Evolutionary conservation across 2,113 vertebrate species (phyloP).

Genomic region (Murina feae): DNA sequence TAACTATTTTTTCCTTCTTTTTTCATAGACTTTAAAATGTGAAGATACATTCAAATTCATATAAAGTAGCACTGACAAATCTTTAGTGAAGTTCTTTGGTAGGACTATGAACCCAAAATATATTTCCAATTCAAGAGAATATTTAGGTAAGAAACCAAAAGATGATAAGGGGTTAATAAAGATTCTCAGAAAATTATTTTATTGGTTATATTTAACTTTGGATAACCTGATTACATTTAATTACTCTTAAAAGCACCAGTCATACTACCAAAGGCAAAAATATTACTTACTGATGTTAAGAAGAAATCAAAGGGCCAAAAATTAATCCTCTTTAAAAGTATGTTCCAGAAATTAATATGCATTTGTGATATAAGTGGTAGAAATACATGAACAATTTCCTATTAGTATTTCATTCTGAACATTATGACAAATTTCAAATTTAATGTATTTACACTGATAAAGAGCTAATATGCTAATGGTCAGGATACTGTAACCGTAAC

Average conservation of each 20-base stretch:
- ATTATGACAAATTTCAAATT: not conserved
- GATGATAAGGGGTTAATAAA: not conserved
- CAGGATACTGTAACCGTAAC: too few species aligned
- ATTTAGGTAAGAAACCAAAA: not conserved
- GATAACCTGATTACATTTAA: not conserved
- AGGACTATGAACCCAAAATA: not conserved
- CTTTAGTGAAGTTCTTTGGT: not conserved
- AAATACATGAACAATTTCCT: not conserved
- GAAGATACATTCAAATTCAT: not conserved
- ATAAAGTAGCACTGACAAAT: not conserved
- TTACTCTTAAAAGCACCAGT: not conserved
- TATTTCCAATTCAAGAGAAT: not conserved
- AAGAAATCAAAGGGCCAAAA: not conserved
- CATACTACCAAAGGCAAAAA: not conserved
- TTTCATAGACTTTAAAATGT: not conserved
- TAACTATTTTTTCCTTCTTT: not conserved
- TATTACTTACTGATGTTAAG: not conserved
- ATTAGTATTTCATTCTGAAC: constrained; percentile 10
- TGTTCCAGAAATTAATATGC: not conserved
- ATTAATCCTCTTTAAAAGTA: not conserved
- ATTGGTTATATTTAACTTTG: not conserved
- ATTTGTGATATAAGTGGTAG: not conserved
- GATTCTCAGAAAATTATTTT: not conserved
- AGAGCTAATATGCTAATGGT: too few species aligned
- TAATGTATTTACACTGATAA: not conserved